phyloP scores from a whole-genome alignment of 2,797 vertebrate genomes.

The Psittacula echo region DNA sequence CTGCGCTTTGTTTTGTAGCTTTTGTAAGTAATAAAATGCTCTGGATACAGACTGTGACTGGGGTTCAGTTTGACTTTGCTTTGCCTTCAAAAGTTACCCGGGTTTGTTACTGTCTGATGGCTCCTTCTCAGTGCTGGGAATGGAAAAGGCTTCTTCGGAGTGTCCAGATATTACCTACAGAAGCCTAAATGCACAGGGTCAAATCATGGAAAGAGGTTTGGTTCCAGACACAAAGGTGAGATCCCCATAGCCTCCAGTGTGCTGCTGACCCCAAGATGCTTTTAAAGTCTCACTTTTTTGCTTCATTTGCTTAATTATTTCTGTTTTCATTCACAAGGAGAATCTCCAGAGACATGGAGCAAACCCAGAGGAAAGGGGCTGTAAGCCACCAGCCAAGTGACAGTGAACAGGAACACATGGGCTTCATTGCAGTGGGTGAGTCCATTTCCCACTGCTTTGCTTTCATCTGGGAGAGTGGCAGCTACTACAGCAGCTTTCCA shows the following conservation, averaged over 20 bases:
- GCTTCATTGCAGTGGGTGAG: background rate
- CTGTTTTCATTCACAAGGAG: background rate
- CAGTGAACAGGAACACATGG: rapidly evolving
- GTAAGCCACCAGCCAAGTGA: too few species aligned
- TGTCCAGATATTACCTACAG: background rate
- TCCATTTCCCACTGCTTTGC: background rate
- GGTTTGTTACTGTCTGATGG: background rate
- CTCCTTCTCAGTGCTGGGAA: background rate
- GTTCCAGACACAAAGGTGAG: background rate
- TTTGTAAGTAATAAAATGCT: conserved; percentile 34
- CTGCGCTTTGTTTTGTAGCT: background rate
- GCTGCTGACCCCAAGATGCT: background rate
- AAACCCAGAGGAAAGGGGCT: background rate
- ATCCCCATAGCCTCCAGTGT: background rate
- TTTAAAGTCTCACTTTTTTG: background rate
- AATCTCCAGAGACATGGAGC: background rate
- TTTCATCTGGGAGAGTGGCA: background rate
- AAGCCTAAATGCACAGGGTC: background rate
- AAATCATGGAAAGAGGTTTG: background rate
- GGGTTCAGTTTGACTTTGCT: background rate
- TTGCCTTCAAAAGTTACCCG: background rate
- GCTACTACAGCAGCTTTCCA: background rate
- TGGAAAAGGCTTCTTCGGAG: background rate
- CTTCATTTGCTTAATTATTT: background rate
- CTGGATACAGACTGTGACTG: background rate